Evolutionary conservation across 2,888 invertebrate genomes (phyloP).

Genomic region (Nomada flava): DNA sequence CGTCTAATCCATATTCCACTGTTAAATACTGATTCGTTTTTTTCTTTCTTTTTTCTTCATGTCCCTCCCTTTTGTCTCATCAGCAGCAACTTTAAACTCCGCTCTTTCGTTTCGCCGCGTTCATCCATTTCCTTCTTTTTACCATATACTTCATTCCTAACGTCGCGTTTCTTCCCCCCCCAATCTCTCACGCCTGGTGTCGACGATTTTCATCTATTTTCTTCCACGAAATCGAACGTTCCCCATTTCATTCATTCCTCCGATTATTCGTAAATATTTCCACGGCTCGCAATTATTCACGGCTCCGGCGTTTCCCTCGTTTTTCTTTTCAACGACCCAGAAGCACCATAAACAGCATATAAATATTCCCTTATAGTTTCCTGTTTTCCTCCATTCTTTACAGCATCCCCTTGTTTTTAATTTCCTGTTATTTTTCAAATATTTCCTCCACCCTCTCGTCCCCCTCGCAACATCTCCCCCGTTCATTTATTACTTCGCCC

Average conservation of each 20-base stretch:
- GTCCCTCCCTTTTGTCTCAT: constrained; percentile 38
- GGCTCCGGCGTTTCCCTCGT: not conserved
- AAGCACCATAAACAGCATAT: constrained; percentile 19
- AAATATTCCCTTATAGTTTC: constrained; percentile 14
- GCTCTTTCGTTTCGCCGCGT: not conserved
- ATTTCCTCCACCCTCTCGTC: not conserved
- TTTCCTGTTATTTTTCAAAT: constrained; percentile 27
- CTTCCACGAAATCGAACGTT: not conserved
- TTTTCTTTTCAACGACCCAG: not conserved
- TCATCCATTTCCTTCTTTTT: not conserved
- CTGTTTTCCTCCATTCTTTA: not conserved
- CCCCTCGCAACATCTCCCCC: no score
- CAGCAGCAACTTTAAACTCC: not conserved
- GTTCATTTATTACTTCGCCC: not conserved
- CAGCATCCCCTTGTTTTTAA: not conserved
- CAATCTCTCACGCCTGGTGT: not conserved
- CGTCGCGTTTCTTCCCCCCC: not conserved
- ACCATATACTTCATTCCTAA: no score
- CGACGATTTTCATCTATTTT: no score
- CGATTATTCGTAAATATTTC: not conserved
- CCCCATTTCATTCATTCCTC: not conserved
- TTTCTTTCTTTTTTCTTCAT: not conserved
- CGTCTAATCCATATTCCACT: constrained; percentile 20
- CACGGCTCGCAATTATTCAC: not conserved
- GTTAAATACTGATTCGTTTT: not conserved